Evolutionary conservation across 2,888 invertebrate genomes (phyloP).

Genomic region (Zele albiditarsus): DNA sequence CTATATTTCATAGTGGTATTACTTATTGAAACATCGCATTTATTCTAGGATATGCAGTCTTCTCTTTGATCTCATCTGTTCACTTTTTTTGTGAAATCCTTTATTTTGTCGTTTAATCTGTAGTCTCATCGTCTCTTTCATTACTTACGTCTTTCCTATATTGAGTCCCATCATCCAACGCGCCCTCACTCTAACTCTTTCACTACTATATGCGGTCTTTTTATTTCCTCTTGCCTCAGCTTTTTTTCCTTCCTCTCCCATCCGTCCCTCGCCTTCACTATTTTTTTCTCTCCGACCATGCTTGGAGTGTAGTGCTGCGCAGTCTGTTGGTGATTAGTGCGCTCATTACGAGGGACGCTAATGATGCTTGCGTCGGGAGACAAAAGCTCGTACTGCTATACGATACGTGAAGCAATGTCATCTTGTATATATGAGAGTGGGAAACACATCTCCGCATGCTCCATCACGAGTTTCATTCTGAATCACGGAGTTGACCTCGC

Average conservation of each 20-base stretch:
- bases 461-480: slow-evolving; percentile 28
- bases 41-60: too few species aligned
- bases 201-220: slow-evolving; percentile 28
- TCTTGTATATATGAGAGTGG: slow-evolving; percentile 42
- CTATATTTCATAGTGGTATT: too few species aligned
- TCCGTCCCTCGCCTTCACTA: slow-evolving; percentile 35
- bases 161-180: slow-evolving; percentile 3
- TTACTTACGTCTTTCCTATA: slow-evolving; percentile 18
- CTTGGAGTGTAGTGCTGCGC: slow-evolving; percentile 51
- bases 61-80: neutral
- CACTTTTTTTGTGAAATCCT: neutral
- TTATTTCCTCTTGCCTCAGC: slow-evolving; percentile 48
- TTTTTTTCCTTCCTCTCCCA: slow-evolving; percentile 44
- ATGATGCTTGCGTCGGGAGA: slow-evolving; percentile 63
- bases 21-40: too few species aligned
- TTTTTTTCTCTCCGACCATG: slow-evolving; percentile 24
- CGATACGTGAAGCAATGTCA: slow-evolving; percentile 37
- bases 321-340: slow-evolving; percentile 70
- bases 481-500: slow-evolving; percentile 43
- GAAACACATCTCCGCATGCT: slow-evolving; percentile 34
- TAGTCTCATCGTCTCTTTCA: slow-evolving; percentile 11
- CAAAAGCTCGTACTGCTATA: slow-evolving; percentile 48
- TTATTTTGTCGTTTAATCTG: neutral
- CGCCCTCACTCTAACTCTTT: slow-evolving; percentile 39
- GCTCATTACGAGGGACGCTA: slow-evolving; percentile 70